A percentile compares a stretch with the other conserved stretches of the same genome.
Conservation (phyloP, 2,113 vertebrate species). For the Xenopus tropicalis region UCB_Xtro_10.0 CM004444.2:162695001-162695500, state of each 20-base stretch:
- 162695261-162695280: neutral
- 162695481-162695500: too few species aligned
- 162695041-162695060: slow-evolving; percentile 51
- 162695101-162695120: slow-evolving; percentile 94
- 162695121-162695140: slow-evolving; percentile 60
- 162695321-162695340: too few species aligned
- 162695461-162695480: too few species aligned
- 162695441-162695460: too few species aligned
- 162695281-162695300: too few species aligned
- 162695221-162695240: slow-evolving; percentile 78
- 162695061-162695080: slow-evolving; percentile 72
- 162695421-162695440: too few species aligned
- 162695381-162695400: too few species aligned
- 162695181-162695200: slow-evolving; percentile 89
- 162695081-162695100: slow-evolving; percentile 65
- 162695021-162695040: slow-evolving; percentile 49
- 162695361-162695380: too few species aligned
- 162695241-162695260: slow-evolving; percentile 26
- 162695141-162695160: slow-evolving; percentile 88
- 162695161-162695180: slow-evolving; percentile 90
- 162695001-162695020: slow-evolving; percentile 38
- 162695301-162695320: too few species aligned
- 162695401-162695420: too few species aligned
- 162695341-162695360: too few species aligned
- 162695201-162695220: slow-evolving; percentile 95